These are phyloP conservation scores for Leptopilina clavipes DNA, from an alignment of 1,140 invertebrate species.

Conservation along the genomic window DNA sequence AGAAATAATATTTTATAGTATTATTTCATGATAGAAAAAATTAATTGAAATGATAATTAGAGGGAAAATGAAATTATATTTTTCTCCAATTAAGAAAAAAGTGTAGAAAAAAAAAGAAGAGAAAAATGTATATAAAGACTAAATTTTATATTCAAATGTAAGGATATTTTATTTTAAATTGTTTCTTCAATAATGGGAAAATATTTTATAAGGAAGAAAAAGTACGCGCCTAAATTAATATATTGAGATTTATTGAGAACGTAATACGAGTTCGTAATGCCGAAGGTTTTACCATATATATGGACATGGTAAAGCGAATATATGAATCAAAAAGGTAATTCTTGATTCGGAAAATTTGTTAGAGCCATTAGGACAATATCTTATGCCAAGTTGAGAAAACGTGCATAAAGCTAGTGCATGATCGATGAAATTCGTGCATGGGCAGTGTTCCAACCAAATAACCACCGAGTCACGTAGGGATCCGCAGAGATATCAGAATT, in stretches of 20 bases:
- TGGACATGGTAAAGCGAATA: background rate
- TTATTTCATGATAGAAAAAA: too few relatives aligned
- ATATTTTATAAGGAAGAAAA: too few relatives aligned
- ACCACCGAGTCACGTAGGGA: conserved; percentile 34
- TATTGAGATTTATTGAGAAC: background rate
- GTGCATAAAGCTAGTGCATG: background rate
- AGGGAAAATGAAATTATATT: too few relatives aligned
- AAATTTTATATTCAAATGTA: too few relatives aligned
- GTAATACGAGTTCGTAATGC: background rate
- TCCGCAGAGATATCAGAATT: conserved; percentile 1
- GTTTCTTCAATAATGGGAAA: too few relatives aligned
- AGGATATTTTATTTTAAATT: too few relatives aligned
- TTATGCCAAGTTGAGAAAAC: conserved; percentile 27
- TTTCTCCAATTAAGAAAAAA: too few relatives aligned
- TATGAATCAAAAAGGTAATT: conserved; percentile 23
- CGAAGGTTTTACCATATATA: background rate
- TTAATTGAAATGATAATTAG: too few relatives aligned
- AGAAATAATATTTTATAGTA: too few relatives aligned
- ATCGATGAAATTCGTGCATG: conserved; percentile 40
- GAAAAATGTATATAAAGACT: too few relatives aligned
- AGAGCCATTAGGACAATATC: conserved; percentile 25
- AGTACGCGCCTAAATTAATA: too few relatives aligned
- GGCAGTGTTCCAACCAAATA: conserved; percentile 42
- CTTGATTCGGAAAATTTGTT: conserved; percentile 25
- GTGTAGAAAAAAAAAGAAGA: too few relatives aligned